phyloP scores from a whole-genome alignment of 2,888 invertebrate species.

The Drepanosiphum platanoidis region DNA sequence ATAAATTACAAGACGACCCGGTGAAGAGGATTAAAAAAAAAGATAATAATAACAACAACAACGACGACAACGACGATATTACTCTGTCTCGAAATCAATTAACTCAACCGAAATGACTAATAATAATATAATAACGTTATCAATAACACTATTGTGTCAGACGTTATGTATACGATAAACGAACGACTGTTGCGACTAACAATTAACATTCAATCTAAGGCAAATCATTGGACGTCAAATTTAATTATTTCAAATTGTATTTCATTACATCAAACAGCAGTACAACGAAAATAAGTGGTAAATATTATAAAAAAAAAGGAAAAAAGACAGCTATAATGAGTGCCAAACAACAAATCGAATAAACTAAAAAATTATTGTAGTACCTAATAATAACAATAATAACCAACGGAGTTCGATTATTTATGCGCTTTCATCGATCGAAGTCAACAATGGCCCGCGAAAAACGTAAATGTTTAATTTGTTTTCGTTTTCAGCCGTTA shows the following conservation, averaged over 20 bases:
- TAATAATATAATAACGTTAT: neutral
- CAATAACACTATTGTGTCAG: neutral
- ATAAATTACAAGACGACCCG: conserved; percentile 9
- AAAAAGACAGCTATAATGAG: too few relatives aligned
- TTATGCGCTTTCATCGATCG: too few relatives aligned
- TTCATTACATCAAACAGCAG: neutral
- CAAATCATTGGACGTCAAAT: neutral
- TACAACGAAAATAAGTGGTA: neutral
- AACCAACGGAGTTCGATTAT: too few relatives aligned
- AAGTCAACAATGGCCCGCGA: too few relatives aligned
- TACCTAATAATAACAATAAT: too few relatives aligned
- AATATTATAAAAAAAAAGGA: too few relatives aligned
- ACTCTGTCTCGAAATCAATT: conserved; percentile 9
- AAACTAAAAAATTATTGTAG: too few relatives aligned
- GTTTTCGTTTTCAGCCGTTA: too few relatives aligned
- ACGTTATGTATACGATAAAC: neutral
- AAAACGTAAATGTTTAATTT: too few relatives aligned
- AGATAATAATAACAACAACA: conserved; percentile 13
- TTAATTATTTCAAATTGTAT: neutral
- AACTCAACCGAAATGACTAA: neutral
- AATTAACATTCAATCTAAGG: neutral
- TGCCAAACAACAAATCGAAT: too few relatives aligned
- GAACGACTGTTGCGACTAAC: neutral
- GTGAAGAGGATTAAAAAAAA: neutral
- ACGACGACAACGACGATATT: neutral